phyloP scores from a whole-genome alignment of 2,888 invertebrate genomes.

The Criorhina ranunculi region DNA sequence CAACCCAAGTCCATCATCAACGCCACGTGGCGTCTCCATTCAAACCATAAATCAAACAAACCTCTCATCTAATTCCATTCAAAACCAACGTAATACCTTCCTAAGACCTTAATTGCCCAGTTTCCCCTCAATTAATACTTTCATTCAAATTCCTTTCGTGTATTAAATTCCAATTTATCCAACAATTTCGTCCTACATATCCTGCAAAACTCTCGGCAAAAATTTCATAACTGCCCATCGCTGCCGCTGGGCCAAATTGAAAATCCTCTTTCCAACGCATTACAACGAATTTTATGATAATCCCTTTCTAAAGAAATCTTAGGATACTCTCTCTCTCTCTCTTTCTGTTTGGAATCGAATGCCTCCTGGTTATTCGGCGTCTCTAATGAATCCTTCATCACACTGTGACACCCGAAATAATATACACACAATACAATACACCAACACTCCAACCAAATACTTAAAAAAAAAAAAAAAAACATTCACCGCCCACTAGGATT shows the following conservation, averaged over 20 bases:
- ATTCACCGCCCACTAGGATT: not conserved
- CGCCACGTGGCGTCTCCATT: not conserved
- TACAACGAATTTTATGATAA: constrained; percentile 59
- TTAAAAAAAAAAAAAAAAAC: no score
- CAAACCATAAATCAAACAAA: not conserved
- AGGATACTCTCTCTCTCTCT: not conserved
- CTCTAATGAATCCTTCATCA: constrained; percentile 63
- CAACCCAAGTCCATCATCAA: no score
- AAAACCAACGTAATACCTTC: constrained; percentile 8
- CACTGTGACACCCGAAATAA: constrained; percentile 41
- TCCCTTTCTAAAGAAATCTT: constrained; percentile 14
- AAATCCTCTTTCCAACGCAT: constrained; percentile 59
- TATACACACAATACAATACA: not conserved
- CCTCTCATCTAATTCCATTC: not conserved
- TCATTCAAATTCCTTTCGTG: constrained; percentile 12
- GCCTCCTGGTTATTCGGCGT: constrained; percentile 21
- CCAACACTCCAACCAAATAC: no score
- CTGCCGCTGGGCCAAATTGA: constrained; percentile 26
- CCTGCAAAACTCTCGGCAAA: not conserved
- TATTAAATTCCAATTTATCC: constrained; percentile 35
- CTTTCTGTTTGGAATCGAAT: constrained; percentile 25
- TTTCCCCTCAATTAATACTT: constrained; percentile 49
- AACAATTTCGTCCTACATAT: constrained; percentile 14
- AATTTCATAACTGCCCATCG: constrained; percentile 24
- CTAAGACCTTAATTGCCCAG: constrained; percentile 41